Percentiles rank a stretch among this genome's conserved stretches.
Evolutionary conservation across 2,888 invertebrate genomes (phyloP).

Genomic region (Chironomus riparius): DNA sequence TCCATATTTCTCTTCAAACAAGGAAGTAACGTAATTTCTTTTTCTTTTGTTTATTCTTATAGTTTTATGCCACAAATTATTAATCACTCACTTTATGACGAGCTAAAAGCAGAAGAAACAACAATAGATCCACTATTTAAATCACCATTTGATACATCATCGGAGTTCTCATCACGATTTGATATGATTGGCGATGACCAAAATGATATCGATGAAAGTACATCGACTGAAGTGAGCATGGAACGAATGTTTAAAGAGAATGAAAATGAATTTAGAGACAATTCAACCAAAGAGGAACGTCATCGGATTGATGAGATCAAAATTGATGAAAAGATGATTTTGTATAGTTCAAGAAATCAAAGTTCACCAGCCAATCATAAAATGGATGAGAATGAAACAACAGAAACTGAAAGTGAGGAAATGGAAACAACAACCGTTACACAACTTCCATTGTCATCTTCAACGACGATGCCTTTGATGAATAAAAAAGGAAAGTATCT

Average conservation of each 20-base stretch:
- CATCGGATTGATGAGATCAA: not conserved
- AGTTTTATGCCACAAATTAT: not conserved
- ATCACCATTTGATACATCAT: constrained; percentile 8
- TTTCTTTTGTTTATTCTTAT: not conserved
- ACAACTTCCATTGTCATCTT: not conserved
- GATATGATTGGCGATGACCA: not conserved
- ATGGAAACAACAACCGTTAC: not conserved
- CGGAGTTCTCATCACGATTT: not conserved
- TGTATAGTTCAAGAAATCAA: not conserved
- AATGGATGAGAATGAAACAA: not conserved
- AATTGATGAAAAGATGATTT: not conserved
- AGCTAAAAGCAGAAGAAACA: not conserved
- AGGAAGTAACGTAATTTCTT: not conserved
- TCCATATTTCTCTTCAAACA: not conserved
- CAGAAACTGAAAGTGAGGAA: not conserved
- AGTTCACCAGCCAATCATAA: not conserved
- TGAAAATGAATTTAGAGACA: not conserved
- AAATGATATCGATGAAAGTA: not conserved
- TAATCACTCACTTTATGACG: constrained; percentile 10
- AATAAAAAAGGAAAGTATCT: constrained; percentile 11
- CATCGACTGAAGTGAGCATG: not conserved
- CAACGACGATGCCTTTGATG: not conserved
- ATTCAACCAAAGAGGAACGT: constrained; percentile 13
- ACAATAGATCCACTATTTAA: not conserved
- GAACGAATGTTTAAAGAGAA: not conserved